A percentile compares a stretch with the other conserved stretches of the same genome.
phyloP scores from a whole-genome alignment of 2,888 invertebrate species.

The Leptopilina syphax region DNA sequence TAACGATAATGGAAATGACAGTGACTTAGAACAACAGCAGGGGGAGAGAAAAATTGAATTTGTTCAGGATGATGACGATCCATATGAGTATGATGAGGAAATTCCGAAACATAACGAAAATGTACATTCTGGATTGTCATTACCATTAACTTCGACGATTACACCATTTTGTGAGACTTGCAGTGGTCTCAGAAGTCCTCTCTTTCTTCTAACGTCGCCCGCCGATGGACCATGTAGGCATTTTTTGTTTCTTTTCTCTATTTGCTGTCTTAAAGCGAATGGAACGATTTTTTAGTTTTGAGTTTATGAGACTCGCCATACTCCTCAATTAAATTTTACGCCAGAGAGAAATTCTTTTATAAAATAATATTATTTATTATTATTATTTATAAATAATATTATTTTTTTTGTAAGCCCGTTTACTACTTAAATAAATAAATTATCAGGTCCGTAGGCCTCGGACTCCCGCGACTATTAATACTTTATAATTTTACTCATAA shows the following conservation, averaged over 20 bases:
- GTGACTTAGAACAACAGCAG: constrained; percentile 43
- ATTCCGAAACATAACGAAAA: constrained; percentile 64
- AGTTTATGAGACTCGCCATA: too few species aligned
- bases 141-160: constrained; percentile 45
- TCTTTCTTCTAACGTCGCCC: constrained; percentile 71
- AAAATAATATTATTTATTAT: too few species aligned
- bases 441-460: too few species aligned
- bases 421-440: too few species aligned
- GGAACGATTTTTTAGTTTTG: too few species aligned
- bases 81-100: constrained; percentile 78
- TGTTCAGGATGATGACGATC: constrained; percentile 72
- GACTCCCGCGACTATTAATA: too few species aligned
- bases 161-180: constrained; percentile 40
- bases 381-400: too few species aligned
- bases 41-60: constrained; percentile 39
- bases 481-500: too few species aligned
- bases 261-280: too few species aligned
- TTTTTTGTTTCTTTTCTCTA: background rate
- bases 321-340: too few species aligned
- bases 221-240: constrained; percentile 64
- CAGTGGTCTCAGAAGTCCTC: constrained; percentile 61
- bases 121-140: constrained; percentile 55
- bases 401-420: too few species aligned
- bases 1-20: constrained; percentile 41
- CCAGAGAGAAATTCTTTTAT: too few species aligned